phyloP scores from a whole-genome alignment of 2,113 vertebrate species.

The Melanerpes aurifrons region DNA sequence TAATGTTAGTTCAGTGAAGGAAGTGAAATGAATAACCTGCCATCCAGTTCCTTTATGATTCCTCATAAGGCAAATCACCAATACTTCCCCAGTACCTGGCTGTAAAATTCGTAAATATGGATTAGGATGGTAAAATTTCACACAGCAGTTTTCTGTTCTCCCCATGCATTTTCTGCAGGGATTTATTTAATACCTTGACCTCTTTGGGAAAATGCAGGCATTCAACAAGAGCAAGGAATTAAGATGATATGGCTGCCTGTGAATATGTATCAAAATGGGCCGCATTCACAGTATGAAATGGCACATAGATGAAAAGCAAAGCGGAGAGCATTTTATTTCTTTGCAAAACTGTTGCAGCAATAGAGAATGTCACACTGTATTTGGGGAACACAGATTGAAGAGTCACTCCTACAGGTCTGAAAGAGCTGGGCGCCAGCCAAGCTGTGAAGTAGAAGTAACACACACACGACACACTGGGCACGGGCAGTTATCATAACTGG shows the following conservation, averaged over 20 bases:
- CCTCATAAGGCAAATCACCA: constrained; percentile 13
- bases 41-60: not conserved
- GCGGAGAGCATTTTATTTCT: not conserved
- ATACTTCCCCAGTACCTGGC: not conserved
- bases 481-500: not conserved
- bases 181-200: constrained; percentile 61
- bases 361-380: not conserved
- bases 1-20: not conserved
- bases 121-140: constrained; percentile 48
- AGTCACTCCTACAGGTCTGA: not conserved
- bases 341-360: not conserved
- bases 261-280: constrained; percentile 34
- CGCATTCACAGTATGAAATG: constrained; percentile 16
- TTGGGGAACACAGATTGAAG: not conserved
- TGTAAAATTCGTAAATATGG: constrained; percentile 32
- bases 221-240: constrained; percentile 44
- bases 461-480: not conserved
- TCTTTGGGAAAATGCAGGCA: constrained; percentile 40
- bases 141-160: not conserved
- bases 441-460: not conserved
- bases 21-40: not conserved
- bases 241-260: constrained; percentile 16
- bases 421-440: not conserved
- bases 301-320: constrained; percentile 19
- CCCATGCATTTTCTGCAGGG: constrained; percentile 2